Conservation (phyloP, 37 sponge, comb jelly and placozoan species). For the Aplysina aerophoba region DNA sequence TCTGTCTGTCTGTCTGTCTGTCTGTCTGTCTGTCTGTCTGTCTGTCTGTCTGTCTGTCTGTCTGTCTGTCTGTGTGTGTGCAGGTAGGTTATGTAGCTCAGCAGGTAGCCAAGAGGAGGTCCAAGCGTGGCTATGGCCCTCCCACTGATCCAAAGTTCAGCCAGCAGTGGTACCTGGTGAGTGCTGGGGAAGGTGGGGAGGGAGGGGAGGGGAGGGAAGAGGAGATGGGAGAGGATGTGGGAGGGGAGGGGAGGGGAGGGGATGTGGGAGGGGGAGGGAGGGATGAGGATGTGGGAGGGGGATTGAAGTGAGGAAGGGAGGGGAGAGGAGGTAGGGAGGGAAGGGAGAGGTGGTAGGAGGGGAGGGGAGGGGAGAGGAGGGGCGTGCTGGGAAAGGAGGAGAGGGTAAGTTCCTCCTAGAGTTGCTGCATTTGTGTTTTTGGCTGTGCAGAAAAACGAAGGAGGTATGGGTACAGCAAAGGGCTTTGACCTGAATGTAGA, state of each 20-base stretch:
- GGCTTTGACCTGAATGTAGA: constrained; percentile 82
- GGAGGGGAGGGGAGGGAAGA: too few relatives aligned
- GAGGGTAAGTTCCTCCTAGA: too few relatives aligned
- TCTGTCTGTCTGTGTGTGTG: constrained; percentile 22
- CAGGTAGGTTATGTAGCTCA: background rate
- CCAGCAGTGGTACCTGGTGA: background rate
- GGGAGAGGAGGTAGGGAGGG: background rate
- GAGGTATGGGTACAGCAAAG: too few relatives aligned
- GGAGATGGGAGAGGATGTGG: too few relatives aligned
- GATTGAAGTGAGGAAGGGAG: background rate
- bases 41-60: background rate
- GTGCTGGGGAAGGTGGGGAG: background rate
- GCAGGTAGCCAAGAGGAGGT: background rate
- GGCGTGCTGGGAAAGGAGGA: too few relatives aligned
- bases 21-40: constrained; percentile 27
- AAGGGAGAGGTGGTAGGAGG: background rate
- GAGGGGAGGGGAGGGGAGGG: background rate
- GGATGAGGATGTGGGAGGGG: background rate
- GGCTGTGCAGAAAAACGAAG: too few relatives aligned
- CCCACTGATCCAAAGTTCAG: background rate
- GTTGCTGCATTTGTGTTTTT: too few relatives aligned
- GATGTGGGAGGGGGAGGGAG: background rate
- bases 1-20: constrained; percentile 33
- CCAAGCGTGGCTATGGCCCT: too few relatives aligned
- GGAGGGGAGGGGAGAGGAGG: constrained; percentile 4